A percentile compares a stretch with the other conserved stretches of the same genome.
Evolutionary conservation across 2,797 vertebrate species (phyloP).

Genomic region (Chelmon rostratus): DNA sequence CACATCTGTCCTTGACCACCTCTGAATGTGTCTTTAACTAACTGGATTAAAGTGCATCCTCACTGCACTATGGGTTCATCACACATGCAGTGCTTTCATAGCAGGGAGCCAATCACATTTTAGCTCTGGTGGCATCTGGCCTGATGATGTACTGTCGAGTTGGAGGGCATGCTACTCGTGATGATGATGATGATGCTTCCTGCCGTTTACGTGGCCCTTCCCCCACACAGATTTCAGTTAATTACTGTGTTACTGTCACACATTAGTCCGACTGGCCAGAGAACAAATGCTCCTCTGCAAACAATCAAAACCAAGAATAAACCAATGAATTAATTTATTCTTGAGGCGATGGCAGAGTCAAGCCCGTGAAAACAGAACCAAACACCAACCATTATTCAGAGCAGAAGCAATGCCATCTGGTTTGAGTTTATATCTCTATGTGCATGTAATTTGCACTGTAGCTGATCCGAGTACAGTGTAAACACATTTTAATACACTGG

Average conservation of each 20-base stretch:
- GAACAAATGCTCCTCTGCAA: slow-evolving; percentile 61
- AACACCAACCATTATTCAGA: slow-evolving; percentile 68
- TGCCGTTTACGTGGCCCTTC: slow-evolving; percentile 19
- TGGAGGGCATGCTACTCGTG: not conserved
- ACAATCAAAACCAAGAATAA: slow-evolving; percentile 68
- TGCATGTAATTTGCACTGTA: slow-evolving; percentile 75
- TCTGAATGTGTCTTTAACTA: not conserved
- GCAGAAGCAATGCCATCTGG: slow-evolving; percentile 72
- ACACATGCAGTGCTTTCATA: not conserved
- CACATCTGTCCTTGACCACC: not conserved
- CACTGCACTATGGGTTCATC: not conserved
- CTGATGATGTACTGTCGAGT: not conserved
- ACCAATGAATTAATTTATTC: slow-evolving; percentile 68
- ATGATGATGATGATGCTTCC: not conserved
- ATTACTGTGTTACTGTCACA: slow-evolving; percentile 51
- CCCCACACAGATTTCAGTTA: slow-evolving; percentile 45
- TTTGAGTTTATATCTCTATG: slow-evolving; percentile 73
- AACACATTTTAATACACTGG: slow-evolving; percentile 73
- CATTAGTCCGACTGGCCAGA: slow-evolving; percentile 54
- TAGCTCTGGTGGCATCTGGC: not conserved
- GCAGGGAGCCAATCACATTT: slow-evolving; percentile 6
- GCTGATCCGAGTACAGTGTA: slow-evolving; percentile 68
- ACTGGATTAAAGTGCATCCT: not conserved
- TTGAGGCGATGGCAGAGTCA: slow-evolving; percentile 55
- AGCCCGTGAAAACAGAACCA: slow-evolving; percentile 65